A percentile compares a stretch with the other conserved stretches of the same genome.
Evolutionary conservation across 30 jellyfish, hydroid and myxozoan species (phyloP).

Genomic region (Aurelia aurita): DNA sequence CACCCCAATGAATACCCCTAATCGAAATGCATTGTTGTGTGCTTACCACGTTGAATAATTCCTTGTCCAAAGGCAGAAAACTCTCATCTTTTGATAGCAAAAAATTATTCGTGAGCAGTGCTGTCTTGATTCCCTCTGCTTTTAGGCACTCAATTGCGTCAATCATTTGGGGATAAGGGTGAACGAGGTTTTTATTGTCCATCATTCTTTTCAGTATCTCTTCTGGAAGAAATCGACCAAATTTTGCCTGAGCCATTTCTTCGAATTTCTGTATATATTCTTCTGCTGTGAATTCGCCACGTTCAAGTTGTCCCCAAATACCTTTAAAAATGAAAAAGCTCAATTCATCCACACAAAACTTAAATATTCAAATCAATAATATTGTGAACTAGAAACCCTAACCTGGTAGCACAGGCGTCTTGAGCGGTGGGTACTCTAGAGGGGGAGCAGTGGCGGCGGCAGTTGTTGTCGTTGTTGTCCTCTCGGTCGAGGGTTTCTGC

Average conservation of each 20-base stretch:
- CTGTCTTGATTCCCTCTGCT: slow-evolving; percentile 88
- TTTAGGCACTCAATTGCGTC: slow-evolving; percentile 75
- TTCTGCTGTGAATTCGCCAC: slow-evolving; percentile 77
- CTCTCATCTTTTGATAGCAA: slow-evolving; percentile 19
- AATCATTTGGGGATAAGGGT: slow-evolving; percentile 78
- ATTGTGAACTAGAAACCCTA: no score
- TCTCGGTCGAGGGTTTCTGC: no score
- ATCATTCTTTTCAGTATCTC: slow-evolving; percentile 56
- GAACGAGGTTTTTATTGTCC: background rate
- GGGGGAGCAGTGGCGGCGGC: no score
- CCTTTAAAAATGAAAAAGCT: slow-evolving; percentile 27
- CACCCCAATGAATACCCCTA: no score
- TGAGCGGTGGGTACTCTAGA: no score
- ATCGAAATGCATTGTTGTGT: no score
- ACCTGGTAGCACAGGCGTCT: no score
- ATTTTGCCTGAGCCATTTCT: slow-evolving; percentile 19
- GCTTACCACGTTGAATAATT: slow-evolving; percentile 85
- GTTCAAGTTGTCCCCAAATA: slow-evolving; percentile 81
- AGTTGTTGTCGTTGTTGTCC: no score
- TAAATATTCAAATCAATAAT: no score
- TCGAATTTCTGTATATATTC: slow-evolving; percentile 67
- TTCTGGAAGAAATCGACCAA: slow-evolving; percentile 72
- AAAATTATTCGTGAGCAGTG: slow-evolving; percentile 81
- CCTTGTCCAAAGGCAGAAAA: slow-evolving; percentile 58
- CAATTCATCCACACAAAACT: no score